These are phyloP conservation scores for Geotrupes spiniger DNA, from an alignment of 2,888 invertebrate species.

Conservation along the genomic window DNA sequence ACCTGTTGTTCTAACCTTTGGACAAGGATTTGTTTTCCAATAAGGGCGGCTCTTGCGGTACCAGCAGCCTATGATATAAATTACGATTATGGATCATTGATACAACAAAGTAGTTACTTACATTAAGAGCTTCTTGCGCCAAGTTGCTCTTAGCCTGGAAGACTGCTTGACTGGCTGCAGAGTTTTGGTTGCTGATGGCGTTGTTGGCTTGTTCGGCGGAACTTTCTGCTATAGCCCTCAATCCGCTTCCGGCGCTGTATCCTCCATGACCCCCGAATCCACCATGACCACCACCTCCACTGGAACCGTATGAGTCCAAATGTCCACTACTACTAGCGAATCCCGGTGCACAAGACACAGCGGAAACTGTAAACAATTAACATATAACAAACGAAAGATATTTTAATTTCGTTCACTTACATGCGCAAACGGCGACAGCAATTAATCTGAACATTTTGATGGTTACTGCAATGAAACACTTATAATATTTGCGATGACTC, in stretches of 20 bases:
- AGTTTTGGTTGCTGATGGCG: slow-evolving; percentile 58
- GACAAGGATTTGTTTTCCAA: slow-evolving; percentile 58
- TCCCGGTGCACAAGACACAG: background rate
- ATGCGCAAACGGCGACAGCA: background rate
- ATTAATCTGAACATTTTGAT: slow-evolving; percentile 5
- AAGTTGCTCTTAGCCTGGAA: slow-evolving; percentile 68
- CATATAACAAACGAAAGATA: background rate
- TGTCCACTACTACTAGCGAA: slow-evolving; percentile 10
- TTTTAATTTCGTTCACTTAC: slow-evolving; percentile 4
- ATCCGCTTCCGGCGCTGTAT: slow-evolving; percentile 60
- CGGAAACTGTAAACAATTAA: background rate
- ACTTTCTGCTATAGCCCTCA: slow-evolving; percentile 61
- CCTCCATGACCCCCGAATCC: slow-evolving; percentile 36
- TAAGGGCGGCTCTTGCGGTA: slow-evolving; percentile 64
- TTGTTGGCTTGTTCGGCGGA: slow-evolving; percentile 69
- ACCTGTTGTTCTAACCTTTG: slow-evolving; percentile 69
- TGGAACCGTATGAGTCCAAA: slow-evolving; percentile 10
- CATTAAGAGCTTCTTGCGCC: slow-evolving; percentile 66
- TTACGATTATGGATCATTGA: background rate
- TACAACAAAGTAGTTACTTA: slow-evolving; percentile 6
- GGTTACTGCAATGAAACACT: background rate
- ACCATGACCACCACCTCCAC: slow-evolving; percentile 22
- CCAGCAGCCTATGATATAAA: slow-evolving; percentile 55
- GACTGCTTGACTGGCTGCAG: slow-evolving; percentile 60
- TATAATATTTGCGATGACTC: no score